Evolutionary conservation across 2,797 vertebrate species (phyloP).

Genomic region (Chiroxiphia lanceolata): DNA sequence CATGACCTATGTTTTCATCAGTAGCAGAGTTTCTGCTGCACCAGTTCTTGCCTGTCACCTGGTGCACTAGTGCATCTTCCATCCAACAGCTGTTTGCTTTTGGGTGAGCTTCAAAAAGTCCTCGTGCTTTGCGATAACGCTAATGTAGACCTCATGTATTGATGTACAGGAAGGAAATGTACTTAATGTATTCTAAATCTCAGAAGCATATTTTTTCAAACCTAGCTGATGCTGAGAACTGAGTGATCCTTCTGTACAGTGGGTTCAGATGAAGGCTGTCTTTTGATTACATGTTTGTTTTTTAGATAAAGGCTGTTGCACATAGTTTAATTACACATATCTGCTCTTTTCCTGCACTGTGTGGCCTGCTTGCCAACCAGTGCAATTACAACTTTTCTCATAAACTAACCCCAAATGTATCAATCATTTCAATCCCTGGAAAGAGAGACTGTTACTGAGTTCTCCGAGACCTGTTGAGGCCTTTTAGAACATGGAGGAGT

Average conservation of each 20-base stretch:
- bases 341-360: neutral
- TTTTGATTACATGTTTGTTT: neutral
- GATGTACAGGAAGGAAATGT: neutral
- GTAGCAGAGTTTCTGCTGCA: neutral
- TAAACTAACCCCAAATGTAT: neutral
- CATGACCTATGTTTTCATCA: neutral
- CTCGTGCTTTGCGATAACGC: neutral
- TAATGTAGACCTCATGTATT: neutral
- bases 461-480: neutral
- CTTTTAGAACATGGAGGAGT: neutral
- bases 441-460: neutral
- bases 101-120: neutral
- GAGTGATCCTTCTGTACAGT: neutral
- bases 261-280: neutral
- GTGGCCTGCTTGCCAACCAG: neutral
- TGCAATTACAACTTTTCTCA: neutral
- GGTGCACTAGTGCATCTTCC: neutral
- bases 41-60: neutral
- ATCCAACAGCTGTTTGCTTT: neutral
- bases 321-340: neutral
- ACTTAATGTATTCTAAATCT: neutral
- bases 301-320: neutral
- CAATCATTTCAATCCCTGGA: neutral
- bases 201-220: neutral
- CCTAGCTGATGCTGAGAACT: neutral